Conservation (phyloP, 2,113 vertebrate species). For the Strix uralensis region DNA sequence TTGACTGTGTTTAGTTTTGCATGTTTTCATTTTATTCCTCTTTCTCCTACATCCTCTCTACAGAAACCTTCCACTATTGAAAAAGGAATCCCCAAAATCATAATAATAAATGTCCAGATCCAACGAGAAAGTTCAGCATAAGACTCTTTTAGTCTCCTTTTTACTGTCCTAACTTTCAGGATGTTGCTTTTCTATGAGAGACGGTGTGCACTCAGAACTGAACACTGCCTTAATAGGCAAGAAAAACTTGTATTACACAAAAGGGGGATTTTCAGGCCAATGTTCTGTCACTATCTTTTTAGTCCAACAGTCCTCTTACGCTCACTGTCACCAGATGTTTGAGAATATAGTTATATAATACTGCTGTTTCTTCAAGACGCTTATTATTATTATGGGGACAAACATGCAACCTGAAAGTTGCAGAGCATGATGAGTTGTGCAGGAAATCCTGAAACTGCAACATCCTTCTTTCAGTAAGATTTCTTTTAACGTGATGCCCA, state of each 20-base stretch:
- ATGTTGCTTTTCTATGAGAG: background rate
- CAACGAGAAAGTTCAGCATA: background rate
- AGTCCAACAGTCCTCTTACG: too few species aligned
- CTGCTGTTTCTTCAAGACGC: background rate
- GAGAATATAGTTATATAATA: background rate
- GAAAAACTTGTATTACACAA: background rate
- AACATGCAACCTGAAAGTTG: background rate
- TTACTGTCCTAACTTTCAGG: background rate
- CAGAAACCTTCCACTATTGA: background rate
- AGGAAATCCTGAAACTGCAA: background rate
- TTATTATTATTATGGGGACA: background rate
- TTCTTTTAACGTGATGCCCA: background rate
- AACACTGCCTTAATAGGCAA: background rate
- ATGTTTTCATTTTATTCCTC: background rate
- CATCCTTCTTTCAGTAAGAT: background rate
- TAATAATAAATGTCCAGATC: background rate
- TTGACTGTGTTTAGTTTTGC: background rate
- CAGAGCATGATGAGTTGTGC: fast-evolving
- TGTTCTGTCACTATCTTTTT: background rate
- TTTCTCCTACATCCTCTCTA: background rate
- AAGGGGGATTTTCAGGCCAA: background rate
- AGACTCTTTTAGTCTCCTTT: background rate
- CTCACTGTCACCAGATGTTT: background rate
- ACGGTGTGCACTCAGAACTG: fast-evolving
- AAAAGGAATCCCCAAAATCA: background rate